Percentiles rank a stretch among this genome's conserved stretches.
phyloP scores from a whole-genome alignment of 2,797 vertebrate species.

The Acanthurus tractus region DNA sequence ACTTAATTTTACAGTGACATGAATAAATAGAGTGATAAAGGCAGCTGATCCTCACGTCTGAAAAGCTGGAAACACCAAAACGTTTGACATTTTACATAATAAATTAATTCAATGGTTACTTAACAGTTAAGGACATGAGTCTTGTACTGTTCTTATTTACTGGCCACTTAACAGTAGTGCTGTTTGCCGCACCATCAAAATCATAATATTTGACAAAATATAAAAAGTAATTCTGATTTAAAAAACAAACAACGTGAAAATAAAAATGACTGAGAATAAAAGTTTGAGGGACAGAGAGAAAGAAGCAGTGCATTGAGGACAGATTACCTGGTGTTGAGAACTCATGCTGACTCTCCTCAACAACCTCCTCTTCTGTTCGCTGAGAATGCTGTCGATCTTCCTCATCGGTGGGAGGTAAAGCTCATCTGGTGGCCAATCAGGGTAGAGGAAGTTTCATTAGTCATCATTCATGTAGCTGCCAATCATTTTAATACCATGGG shows the following conservation, averaged over 20 bases:
- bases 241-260: background rate
- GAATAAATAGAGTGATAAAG: background rate
- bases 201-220: background rate
- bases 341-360: conserved; percentile 91
- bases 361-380: conserved; percentile 94
- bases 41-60: background rate
- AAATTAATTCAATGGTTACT: background rate
- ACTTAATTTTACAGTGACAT: background rate
- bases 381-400: conserved; percentile 93
- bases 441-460: conserved; percentile 49
- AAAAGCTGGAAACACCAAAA: background rate
- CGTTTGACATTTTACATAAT: background rate
- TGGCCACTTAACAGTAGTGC: background rate
- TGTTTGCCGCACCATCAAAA: background rate
- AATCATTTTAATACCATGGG: conserved; percentile 56
- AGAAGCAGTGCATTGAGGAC: conserved; percentile 1
- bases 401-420: conserved; percentile 95
- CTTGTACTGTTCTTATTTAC: background rate
- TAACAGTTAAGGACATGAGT: background rate
- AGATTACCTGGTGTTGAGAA: conserved; percentile 90
- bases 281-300: background rate
- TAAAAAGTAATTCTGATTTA: background rate
- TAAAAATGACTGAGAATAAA: background rate
- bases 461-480: conserved; percentile 54
- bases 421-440: conserved; percentile 87